Evolutionary conservation across 1,140 invertebrate species (phyloP), one percentile per base, ranked within the genome.

Genomic region (Leptoteleia sp.): DNA sequence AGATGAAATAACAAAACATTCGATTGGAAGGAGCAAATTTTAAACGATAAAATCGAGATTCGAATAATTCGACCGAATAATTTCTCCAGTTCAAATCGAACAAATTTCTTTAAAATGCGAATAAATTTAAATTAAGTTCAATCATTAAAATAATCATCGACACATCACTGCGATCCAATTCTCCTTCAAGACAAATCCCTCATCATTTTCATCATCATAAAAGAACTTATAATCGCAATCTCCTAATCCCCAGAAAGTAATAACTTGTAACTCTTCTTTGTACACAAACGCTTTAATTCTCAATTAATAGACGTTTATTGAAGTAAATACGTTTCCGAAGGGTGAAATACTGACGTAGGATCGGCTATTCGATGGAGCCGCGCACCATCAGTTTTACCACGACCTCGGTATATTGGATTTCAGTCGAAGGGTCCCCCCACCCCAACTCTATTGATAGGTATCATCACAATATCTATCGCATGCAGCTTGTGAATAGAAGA

Each of bases 331-430:
- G 59, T 67, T 70, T 71, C n/a, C 61, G 61, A 79, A 67, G 72
- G 62, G 61, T 61, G 31, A 40, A 50, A 57, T 17, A 22, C 54
- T 52, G 45, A 59, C 27, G 59, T 43, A 40, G 35, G 25, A 54
- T 42, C 15, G 75, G 68, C 47, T 71, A 80, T 71, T 65, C 48
- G 67, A 64, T 59, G 43, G 64, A 65, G 77, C 57, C 19, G 57
- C 47, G 48, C 71, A 22, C 57, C 61, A 61, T 81, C 54, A 79
- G 52, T 71, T 80, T 85, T 80, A 80, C 80, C 82, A 70, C 83
- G 80, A 81, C n/a, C 52, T 65, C 42, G 1, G 76, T 85, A 85
- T 87, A 87, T 86, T 87, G 84, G 82, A 86, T 87, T 87, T 84
- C 76, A 79, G 75, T 42, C 52, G 70, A 78, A 73, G 70, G 83